Evolutionary conservation across 2,797 vertebrate genomes (phyloP), one percentile per base, ranked within the genome.

Genomic region (Sparus aurata): DNA sequence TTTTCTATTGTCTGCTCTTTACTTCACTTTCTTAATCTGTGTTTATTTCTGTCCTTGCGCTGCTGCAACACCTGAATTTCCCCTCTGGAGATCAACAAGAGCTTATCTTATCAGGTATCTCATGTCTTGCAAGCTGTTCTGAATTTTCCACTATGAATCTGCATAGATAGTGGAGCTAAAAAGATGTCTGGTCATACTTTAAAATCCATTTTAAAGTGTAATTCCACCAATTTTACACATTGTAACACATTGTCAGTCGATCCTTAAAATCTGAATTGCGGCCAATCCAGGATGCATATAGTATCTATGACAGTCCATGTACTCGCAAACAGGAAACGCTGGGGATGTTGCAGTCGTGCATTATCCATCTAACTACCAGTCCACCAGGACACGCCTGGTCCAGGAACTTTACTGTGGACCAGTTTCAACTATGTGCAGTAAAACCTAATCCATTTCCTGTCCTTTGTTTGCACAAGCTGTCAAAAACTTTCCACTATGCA

Each of bases 391-490:
- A 38, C 38, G 38, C 11, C 20, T 0, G 0, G 38, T 49, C 20
- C 38, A 64, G 27, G 38, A 18, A 20, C 41, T 46, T 50, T 3
- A 66, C 47, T 38, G 10, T 20, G 7, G 9, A 20, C 38, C 54
- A 46, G 46, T 17, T 8, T 54, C 30, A 17, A 54, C 22, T 58
- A 16, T 49, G n/a, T 25, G 7, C 23, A n/a, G 45, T 4, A 27
- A 73, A 63, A 5, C 49, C n/a, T 18, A n/a, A 60, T 72, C 23
- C 34, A 16, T 61, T 60, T 67, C 9, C 2, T 10, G 22, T 64
- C 43, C n/a, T 83, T 63, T 67, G 17, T 64, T 46, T 38, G 23
- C 52, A 55, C 34, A 34, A 64, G 20, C 64, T 69, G 53, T 64
- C 46, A 34, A 38, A 60, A 71, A 23, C n/a, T 0, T 38, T 30